These are phyloP conservation scores for Pharmacophagus antenor DNA, from an alignment of 2,888 invertebrate species.

Conservation along the genomic window DNA sequence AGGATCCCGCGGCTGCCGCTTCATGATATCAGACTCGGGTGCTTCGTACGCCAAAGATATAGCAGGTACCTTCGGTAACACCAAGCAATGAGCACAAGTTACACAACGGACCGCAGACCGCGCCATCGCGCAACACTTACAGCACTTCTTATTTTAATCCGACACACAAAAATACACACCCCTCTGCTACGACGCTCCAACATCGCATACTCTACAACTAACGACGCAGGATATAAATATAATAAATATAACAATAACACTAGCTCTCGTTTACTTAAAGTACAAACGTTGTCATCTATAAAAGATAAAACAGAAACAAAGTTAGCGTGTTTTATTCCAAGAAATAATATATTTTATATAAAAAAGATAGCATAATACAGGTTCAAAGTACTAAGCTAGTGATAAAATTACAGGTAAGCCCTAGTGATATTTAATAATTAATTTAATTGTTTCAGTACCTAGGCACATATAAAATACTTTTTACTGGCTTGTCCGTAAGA, in stretches of 20 bases:
- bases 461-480: slow-evolving; percentile 31
- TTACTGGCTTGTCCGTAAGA: slow-evolving; percentile 22
- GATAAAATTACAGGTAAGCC: slow-evolving; percentile 64
- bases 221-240: slow-evolving; percentile 36
- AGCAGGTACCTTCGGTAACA: slow-evolving; percentile 94
- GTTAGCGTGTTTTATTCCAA: slow-evolving; percentile 64
- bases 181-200: slow-evolving; percentile 39
- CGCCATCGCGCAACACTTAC: slow-evolving; percentile 47
- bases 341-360: slow-evolving; percentile 48
- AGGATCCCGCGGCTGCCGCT: slow-evolving; percentile 98
- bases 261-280: slow-evolving; percentile 52
- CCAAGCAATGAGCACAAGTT: slow-evolving; percentile 76
- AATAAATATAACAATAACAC: slow-evolving; percentile 41
- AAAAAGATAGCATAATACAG: slow-evolving; percentile 50
- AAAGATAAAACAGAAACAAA: slow-evolving; percentile 59
- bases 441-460: slow-evolving; percentile 17
- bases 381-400: slow-evolving; percentile 69
- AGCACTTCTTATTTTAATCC: slow-evolving; percentile 38
- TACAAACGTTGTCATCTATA: slow-evolving; percentile 59
- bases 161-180: slow-evolving; percentile 54
- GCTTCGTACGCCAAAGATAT: slow-evolving; percentile 99
- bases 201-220: slow-evolving; percentile 36
- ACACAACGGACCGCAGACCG: slow-evolving; percentile 44
- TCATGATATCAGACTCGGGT: slow-evolving; percentile 99
- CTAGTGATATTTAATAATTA: slow-evolving; percentile 47